These are phyloP conservation scores for Hydra vulgaris DNA, from an alignment of 30 jellyfish, hydroid and myxozoan genomes.

Conservation along the genomic window DNA sequence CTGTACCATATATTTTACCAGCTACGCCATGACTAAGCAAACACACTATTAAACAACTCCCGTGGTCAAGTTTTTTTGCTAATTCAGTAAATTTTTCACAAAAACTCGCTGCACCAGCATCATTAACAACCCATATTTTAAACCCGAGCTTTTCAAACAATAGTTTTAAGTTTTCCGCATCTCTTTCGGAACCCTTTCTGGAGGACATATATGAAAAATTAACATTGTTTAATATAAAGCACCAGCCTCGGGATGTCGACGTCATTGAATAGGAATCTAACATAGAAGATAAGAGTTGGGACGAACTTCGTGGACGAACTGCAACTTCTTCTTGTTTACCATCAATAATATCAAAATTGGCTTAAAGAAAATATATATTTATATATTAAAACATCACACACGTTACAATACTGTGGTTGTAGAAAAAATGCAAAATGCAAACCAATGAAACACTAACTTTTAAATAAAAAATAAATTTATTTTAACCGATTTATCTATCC, in stretches of 20 bases:
- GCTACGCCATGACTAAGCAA: slow-evolving; percentile 70
- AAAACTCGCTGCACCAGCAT: slow-evolving; percentile 46
- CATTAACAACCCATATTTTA: slow-evolving; percentile 32
- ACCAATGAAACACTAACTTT: no score
- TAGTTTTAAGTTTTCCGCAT: slow-evolving; percentile 40
- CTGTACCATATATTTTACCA: slow-evolving; percentile 54
- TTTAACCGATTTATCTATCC: no score
- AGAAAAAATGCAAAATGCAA: no score
- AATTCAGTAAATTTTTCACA: slow-evolving; percentile 20
- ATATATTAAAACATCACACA: no score
- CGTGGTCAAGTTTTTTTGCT: slow-evolving; percentile 34
- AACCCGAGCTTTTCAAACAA: slow-evolving; percentile 43
- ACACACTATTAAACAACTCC: slow-evolving; percentile 47
- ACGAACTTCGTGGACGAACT: slow-evolving; percentile 17
- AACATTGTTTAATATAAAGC: slow-evolving; percentile 59
- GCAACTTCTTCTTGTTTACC: slow-evolving; percentile 5
- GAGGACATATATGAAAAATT: slow-evolving; percentile 39
- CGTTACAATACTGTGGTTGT: no score
- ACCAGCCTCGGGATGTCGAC: slow-evolving; percentile 50
- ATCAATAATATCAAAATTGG: slow-evolving; percentile 33
- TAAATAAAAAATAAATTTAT: no score
- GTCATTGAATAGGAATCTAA: slow-evolving; percentile 37
- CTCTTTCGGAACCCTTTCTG: slow-evolving; percentile 54
- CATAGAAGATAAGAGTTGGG: slow-evolving; percentile 17
- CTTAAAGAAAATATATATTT: neutral